Evolutionary conservation across 1,140 invertebrate genomes (phyloP), one percentile per base, ranked within the genome.

Genomic region (Phymastichus coffea): DNA sequence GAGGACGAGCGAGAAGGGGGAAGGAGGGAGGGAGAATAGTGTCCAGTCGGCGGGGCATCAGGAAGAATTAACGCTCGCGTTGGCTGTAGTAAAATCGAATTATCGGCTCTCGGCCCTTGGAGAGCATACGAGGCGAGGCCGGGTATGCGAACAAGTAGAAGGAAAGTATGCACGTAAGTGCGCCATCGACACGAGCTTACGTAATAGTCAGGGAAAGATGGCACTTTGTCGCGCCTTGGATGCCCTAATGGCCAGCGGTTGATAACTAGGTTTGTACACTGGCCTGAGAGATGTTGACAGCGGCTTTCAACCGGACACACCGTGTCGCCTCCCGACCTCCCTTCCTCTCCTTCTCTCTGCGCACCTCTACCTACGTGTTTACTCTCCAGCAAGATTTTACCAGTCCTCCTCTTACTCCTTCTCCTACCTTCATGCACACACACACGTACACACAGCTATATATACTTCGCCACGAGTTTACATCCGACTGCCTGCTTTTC

Each of bases 161-260:
- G 70, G 68, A 74, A 75, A 72, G 71, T 70, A 70, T 69, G 69
- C 66, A 70, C 66, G 64, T 62, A 62, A 62, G 53, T 68, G 69
- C 66, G 65, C 28, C 69, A 72, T 75, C 72, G 74, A 75, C 75
- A 72, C 68, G 67, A 64, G 65, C 61, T 63, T 70, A 68, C 62
- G 67, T 79, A 79, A 80, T 80, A 77, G 73, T 72, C 76, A 70
- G 67, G 68, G 78, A 79, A 79, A 78, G 77, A 78, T 77, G 77
- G 76, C 76, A 80, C 78, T 80, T 79, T 80, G 72, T 78, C 76
- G 77, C 77, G 78, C 78, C 78, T 79, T 80, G 76, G 73, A 69
- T 71, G 70, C 72, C 46, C 73, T 80, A 80, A 80, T 79, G 78
- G 78, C 70, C 72, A 69, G 78, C 69, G 78, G 78, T 79, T 79